phyloP scores from a whole-genome alignment of 2,888 invertebrate genomes.

The Perizoma affinitatum region DNA sequence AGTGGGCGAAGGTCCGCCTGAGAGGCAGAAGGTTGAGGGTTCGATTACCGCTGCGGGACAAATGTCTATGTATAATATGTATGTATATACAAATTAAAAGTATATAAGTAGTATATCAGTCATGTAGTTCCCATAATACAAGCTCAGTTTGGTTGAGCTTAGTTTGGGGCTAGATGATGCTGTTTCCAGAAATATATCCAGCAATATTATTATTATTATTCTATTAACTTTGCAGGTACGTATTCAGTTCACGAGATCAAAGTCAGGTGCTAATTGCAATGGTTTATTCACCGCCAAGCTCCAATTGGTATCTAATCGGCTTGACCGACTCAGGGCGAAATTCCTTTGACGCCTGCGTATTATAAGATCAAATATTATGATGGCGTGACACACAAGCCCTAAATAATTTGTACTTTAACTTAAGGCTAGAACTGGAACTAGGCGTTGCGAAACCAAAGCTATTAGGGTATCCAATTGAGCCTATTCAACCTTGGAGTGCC shows the following conservation, averaged over 20 bases:
- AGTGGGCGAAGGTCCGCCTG: too few relatives aligned
- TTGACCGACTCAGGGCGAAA: constrained; percentile 52
- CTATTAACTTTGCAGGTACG: neutral
- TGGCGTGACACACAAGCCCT: constrained; percentile 68
- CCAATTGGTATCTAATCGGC: constrained; percentile 26
- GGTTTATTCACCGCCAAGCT: constrained; percentile 28
- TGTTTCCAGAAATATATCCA: too few relatives aligned
- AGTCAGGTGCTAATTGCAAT: constrained; percentile 34
- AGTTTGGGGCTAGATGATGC: too few relatives aligned
- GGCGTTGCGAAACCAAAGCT: constrained; percentile 63
- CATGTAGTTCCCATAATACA: too few relatives aligned
- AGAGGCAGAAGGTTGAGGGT: too few relatives aligned
- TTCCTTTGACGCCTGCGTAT: constrained; percentile 55
- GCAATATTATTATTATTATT: too few relatives aligned
- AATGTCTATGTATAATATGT: too few relatives aligned
- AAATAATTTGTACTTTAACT: constrained; percentile 78
- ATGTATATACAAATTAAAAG: too few relatives aligned
- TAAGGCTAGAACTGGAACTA: constrained; percentile 68
- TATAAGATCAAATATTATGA: constrained; percentile 65
- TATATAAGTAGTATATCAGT: too few relatives aligned
- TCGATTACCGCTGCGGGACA: too few relatives aligned
- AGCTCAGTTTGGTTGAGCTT: too few relatives aligned
- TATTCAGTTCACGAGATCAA: constrained; percentile 20
- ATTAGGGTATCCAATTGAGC: constrained; percentile 73
- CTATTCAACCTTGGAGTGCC: constrained; percentile 75